Percentiles rank a stretch among this genome's conserved stretches.
Conservation (phyloP, 1,140 invertebrate genomes). For the Gonatopus flavifemur region DNA sequence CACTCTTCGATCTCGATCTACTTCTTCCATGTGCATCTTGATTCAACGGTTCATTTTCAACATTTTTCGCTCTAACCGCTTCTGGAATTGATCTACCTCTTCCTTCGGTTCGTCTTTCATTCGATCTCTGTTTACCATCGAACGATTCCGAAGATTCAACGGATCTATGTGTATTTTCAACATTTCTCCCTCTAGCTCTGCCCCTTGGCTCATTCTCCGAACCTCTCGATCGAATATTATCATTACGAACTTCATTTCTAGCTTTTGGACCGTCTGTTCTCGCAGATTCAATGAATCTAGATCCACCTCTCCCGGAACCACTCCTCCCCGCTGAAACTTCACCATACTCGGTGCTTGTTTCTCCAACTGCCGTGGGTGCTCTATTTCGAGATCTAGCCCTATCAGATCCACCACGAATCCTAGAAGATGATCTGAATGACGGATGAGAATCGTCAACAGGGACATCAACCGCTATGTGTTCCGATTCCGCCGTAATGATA, state of each 20-base stretch:
- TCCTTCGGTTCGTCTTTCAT: too few relatives aligned
- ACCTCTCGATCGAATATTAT: background rate
- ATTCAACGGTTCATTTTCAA: too few relatives aligned
- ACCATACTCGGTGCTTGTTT: constrained; percentile 3
- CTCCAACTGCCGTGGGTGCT: too few relatives aligned
- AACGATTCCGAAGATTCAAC: too few relatives aligned
- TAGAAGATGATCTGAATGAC: background rate
- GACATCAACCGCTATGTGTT: too few relatives aligned
- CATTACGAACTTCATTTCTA: constrained; percentile 1
- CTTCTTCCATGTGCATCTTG: background rate
- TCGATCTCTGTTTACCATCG: too few relatives aligned
- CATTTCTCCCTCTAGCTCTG: constrained; percentile 14
- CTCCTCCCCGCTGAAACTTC: constrained; percentile 9
- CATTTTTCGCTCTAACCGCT: too few relatives aligned
- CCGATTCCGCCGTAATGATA: too few relatives aligned
- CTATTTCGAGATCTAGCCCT: constrained; percentile 13
- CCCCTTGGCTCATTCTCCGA: constrained; percentile 18
- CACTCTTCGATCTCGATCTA: constrained; percentile 1
- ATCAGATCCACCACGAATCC: background rate
- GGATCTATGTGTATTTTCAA: constrained; percentile 13
- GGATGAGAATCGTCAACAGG: constrained; percentile 6
- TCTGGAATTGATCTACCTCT: too few relatives aligned
- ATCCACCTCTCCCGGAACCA: background rate
- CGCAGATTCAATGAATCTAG: background rate
- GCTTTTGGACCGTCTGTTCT: constrained; percentile 1